Evolutionary conservation across 2,113 vertebrate genomes (phyloP).

Genomic region (Diadophis punctatus): DNA sequence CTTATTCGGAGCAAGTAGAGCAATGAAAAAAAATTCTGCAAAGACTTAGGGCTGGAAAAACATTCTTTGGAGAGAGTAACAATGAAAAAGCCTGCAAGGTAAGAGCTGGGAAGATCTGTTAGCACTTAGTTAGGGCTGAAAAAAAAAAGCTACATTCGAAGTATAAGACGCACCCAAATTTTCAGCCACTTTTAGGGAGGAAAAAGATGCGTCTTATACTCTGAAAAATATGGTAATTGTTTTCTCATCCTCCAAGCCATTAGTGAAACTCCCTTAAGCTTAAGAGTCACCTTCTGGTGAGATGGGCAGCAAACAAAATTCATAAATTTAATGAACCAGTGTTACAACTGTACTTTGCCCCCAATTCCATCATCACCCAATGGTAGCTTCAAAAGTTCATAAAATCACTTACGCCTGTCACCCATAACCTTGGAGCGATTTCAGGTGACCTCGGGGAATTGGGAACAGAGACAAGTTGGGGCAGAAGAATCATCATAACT

Average conservation of each 20-base stretch:
- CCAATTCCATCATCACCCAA: neutral
- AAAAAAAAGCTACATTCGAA: no score
- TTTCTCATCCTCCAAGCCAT: neutral
- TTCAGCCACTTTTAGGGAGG: no score
- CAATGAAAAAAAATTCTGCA: no score
- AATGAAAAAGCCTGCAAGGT: no score
- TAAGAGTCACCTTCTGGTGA: neutral
- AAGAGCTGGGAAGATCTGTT: no score
- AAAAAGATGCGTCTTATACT: no score
- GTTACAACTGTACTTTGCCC: neutral
- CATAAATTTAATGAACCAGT: neutral
- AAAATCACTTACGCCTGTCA: neutral
- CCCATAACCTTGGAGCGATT: neutral
- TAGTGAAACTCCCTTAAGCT: neutral
- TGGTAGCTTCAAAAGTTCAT: neutral
- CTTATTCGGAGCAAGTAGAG: no score
- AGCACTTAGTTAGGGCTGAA: no score
- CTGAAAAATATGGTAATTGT: no score
- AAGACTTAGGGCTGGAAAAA: no score
- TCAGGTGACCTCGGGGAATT: neutral
- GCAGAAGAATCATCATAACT: neutral
- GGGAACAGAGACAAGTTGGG: neutral
- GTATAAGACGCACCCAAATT: no score
- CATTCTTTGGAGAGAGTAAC: no score
- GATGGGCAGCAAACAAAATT: neutral